phyloP scores from a whole-genome alignment of 2,797 vertebrate genomes.

The Luscinia megarhynchos region DNA sequence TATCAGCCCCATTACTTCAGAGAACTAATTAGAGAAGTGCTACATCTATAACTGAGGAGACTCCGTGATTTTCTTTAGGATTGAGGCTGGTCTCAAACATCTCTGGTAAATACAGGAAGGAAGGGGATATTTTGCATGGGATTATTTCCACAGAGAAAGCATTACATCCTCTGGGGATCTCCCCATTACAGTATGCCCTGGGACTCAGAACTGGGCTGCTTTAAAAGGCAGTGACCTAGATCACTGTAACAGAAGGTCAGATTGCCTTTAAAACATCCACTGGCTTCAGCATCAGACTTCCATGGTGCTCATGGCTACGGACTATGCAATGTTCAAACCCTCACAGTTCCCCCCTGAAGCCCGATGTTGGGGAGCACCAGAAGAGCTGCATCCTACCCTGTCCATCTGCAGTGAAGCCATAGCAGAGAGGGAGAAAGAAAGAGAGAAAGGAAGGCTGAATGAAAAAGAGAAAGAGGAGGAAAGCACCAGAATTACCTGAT shows the following conservation, averaged over 20 bases:
- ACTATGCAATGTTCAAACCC: background rate
- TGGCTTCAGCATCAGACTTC: background rate
- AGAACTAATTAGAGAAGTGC: background rate
- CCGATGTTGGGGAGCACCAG: background rate
- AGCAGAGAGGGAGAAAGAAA: slow-evolving; percentile 67
- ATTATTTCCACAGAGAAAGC: background rate
- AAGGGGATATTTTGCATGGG: background rate
- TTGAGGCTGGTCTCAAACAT: background rate
- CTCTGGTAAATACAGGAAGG: background rate
- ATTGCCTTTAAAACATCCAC: slow-evolving; percentile 7
- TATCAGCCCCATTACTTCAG: background rate
- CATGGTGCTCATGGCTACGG: background rate
- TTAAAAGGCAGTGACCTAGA: background rate
- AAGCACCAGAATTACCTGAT: slow-evolving; percentile 96
- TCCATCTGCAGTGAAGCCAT: slow-evolving; percentile 56
- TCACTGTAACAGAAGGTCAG: background rate
- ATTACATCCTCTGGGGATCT: background rate
- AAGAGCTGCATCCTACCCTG: background rate
- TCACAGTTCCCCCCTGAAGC: background rate
- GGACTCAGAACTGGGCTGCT: background rate
- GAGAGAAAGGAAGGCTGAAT: slow-evolving; percentile 66
- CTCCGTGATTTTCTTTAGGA: background rate
- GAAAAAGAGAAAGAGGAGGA: slow-evolving; percentile 70
- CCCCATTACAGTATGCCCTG: background rate
- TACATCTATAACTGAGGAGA: background rate